A percentile compares a stretch with the other conserved stretches of the same genome.
Conservation (phyloP, 2,797 vertebrate species). For the Chaunax sp. region DNA sequence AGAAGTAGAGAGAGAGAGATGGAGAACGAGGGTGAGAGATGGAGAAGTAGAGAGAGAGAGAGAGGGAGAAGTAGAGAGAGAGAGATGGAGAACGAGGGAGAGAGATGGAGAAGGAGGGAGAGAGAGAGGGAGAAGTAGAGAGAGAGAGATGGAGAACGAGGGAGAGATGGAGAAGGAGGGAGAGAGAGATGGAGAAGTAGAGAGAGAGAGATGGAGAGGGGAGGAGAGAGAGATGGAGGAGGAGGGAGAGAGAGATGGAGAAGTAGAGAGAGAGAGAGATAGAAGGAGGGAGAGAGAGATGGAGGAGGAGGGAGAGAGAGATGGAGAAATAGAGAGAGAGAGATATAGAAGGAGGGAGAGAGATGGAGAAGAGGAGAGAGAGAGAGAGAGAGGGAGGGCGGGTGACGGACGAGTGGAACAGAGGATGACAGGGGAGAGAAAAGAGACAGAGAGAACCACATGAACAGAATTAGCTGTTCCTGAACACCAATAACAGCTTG, state of each 20-base stretch:
- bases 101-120: neutral
- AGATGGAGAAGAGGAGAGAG: no score
- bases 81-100: neutral
- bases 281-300: neutral
- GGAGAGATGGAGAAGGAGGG: no score
- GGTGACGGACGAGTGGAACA: neutral
- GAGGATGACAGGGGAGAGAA: neutral
- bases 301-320: neutral
- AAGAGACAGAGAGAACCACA: constrained; percentile 30
- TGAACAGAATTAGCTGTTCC: constrained; percentile 67
- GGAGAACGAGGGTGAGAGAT: no score
- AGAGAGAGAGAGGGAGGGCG: no score
- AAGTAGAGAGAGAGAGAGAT: neutral
- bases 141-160: no score
- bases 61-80: neutral
- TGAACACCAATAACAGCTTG: constrained; percentile 51
- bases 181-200: no score
- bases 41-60: constrained; percentile 5
- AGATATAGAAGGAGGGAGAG: no score
- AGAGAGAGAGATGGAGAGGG: no score
- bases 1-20: no score
- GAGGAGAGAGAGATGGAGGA: neutral
- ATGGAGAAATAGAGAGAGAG: no score
- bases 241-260: neutral
- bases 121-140: no score